Base-by-base conservation (phyloP, 2,797 vertebrate genomes). In the Leptatherina wallacei region DNA sequence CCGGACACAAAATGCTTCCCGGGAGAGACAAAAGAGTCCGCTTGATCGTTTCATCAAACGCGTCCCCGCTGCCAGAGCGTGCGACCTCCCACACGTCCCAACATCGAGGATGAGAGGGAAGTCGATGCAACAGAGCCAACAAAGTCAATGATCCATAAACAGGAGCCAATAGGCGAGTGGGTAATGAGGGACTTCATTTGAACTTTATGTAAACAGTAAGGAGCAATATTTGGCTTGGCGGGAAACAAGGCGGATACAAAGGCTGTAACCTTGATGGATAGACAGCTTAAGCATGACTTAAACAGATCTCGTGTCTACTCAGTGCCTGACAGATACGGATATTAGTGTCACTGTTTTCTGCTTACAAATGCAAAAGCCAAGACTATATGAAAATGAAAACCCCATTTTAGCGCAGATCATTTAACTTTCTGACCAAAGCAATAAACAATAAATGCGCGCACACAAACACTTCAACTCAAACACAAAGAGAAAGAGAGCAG, bases 1-100 rank as follows among this genome's bases (percentile, higher is more conserved):
- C 86, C 85, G 91, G 92, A 94, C 93, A 92, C 83, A 88, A 69
- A 83, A 88, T 74, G 88, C 83, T 93, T 95, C 91, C 92, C 89
- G 72, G 62, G 85, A 91, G 91, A 88, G 87, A 82, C 84, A 78
- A 64, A 70, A 77, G 80, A 68, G 38, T 16, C 22, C 69, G 80
- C 85, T 87, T 92, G 91, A 95, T 93, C 92, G 87, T 92, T 93
- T 93, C 90, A 91, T 94, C 92, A 90, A 91, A 92, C 81, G 62
- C 78, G 88, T 83, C 80, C 88, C 80, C 57, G 82, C 87, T 80
- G 87, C 61, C 49, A 52, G 82, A 49, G 71, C 74, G 58, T 73
- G 86, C 63, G 85, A 85, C 83, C 82, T 85, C 85, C 80, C 85
- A 78, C 88, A 78, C 78, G 65, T 77, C 67, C 85, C 76, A 84